Base-by-base conservation (phyloP, 2,888 invertebrate genomes). In the Ormia ochracea region DNA sequence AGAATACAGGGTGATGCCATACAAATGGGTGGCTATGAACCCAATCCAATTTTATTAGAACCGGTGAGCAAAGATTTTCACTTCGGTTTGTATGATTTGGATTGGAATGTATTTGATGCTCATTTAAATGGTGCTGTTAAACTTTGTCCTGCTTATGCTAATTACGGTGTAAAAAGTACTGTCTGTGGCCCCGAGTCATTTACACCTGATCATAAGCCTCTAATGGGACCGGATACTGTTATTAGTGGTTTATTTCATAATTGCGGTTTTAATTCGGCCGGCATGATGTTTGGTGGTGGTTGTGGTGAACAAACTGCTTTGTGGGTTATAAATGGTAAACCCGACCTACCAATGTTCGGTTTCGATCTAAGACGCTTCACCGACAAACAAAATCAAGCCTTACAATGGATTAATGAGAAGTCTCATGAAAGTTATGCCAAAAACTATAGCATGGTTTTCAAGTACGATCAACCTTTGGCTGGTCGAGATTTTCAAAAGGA, bases 161-260 rank as follows among this genome's bases (percentile, higher is more conserved):
- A 91, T 6, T 92, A 94, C 5, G 97, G 97, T 1, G 93, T 97
- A 19, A 96, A 95, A 88, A 94, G 95, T 41, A 96, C 96, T 0
- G 93, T 97, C 1, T 97, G 96, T 86, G 97, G 97, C 0, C 96
- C 96, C 0, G 97, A 98, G 88, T 94, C 96, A 1, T 98, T 97
- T 87, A 97, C 97, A 0, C 96, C 97, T 0, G 97, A 98, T 88
- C 96, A 97, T 86, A 96, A 93, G 84, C 96, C 97, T 0, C 87
- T 97, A 33, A 91, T 97, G 91, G 97, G 97, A 84, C 94, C 94
- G 76, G 94, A 94, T 85, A 92, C 93, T 7, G 91, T 92, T 3
- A 74, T 90, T 58, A 56, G 83, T 90, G 97, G 97, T 12, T 91
- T 96, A 26, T 97, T 93, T 88, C 95, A 97, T 87, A 95, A 94